phyloP scores from a whole-genome alignment of 2,888 invertebrate species.

The Epirrhoe alternata region DNA sequence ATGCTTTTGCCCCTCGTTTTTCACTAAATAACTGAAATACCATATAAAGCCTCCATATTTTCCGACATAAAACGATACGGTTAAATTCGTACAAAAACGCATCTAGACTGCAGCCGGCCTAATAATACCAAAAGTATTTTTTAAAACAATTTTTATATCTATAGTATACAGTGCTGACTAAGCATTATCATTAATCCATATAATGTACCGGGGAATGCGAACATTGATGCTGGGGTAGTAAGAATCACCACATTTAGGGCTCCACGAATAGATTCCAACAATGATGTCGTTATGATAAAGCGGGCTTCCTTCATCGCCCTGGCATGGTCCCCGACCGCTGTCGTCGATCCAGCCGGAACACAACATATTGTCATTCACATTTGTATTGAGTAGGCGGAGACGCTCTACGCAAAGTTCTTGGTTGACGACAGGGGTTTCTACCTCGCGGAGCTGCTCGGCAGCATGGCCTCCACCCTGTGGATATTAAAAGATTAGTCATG shows the following conservation, averaged over 20 bases:
- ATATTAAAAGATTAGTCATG: neutral
- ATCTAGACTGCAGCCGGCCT: too few species aligned
- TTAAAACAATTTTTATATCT: too few species aligned
- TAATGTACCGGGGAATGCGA: constrained; percentile 45
- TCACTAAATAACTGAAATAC: constrained; percentile 23
- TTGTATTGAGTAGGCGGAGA: constrained; percentile 30
- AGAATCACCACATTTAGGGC: constrained; percentile 45
- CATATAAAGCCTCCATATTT: constrained; percentile 17
- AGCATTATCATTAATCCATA: constrained; percentile 47
- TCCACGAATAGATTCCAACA: constrained; percentile 53
- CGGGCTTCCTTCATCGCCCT: constrained; percentile 55
- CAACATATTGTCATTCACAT: constrained; percentile 51
- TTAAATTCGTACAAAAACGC: too few species aligned
- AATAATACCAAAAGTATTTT: too few species aligned
- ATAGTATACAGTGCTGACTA: neutral
- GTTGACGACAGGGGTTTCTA: constrained; percentile 52
- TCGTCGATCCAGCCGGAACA: constrained; percentile 51
- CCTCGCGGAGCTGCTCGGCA: constrained; percentile 53
- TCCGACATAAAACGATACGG: neutral
- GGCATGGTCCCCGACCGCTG: constrained; percentile 53
- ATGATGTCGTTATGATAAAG: constrained; percentile 50
- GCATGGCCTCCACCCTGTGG: constrained; percentile 40
- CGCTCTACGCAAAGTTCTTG: constrained; percentile 44
- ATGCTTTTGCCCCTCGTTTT: constrained; percentile 13
- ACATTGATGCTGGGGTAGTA: constrained; percentile 49